Conservation (phyloP, 2,888 invertebrate genomes). For the Colostygia pectinataria region DNA sequence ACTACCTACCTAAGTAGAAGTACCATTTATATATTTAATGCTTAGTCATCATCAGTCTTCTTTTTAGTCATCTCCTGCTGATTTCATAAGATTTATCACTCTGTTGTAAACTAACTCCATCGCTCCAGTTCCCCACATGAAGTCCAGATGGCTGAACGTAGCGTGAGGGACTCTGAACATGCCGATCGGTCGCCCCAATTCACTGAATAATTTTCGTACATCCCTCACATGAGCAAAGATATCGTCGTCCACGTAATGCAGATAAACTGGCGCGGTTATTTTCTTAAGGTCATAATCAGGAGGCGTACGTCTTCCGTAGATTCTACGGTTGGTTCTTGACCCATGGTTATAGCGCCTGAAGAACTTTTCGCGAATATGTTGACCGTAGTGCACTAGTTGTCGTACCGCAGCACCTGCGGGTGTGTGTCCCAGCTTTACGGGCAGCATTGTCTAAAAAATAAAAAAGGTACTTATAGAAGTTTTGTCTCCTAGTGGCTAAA, state of each 20-base stretch:
- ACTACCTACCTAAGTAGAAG: too few relatives aligned
- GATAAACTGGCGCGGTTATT: conserved; percentile 80
- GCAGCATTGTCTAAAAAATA: conserved; percentile 82
- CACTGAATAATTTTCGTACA: conserved; percentile 69
- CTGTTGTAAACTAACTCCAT: conserved; percentile 80
- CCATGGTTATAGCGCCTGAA: conserved; percentile 82
- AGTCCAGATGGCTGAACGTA: conserved; percentile 86
- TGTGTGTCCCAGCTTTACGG: conserved; percentile 84
- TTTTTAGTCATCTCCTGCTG: conserved; percentile 35
- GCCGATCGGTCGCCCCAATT: conserved; percentile 73
- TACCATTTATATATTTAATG: too few relatives aligned
- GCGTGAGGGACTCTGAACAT: conserved; percentile 78
- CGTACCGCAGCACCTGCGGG: conserved; percentile 87
- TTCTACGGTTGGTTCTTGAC: conserved; percentile 64
- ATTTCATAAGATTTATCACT: conserved; percentile 71
- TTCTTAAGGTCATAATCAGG: conserved; percentile 80
- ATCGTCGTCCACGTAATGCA: conserved; percentile 85
- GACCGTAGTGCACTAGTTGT: conserved; percentile 87
- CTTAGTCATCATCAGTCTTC: not conserved
- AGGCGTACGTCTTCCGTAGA: conserved; percentile 77
- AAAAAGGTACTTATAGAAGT: too few relatives aligned
- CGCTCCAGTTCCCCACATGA: conserved; percentile 85
- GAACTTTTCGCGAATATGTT: conserved; percentile 75
- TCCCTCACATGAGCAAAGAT: conserved; percentile 80
- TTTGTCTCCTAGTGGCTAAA: too few relatives aligned